Base-by-base conservation (phyloP, 2,888 invertebrate genomes). In the Achlya flavicornis region DNA sequence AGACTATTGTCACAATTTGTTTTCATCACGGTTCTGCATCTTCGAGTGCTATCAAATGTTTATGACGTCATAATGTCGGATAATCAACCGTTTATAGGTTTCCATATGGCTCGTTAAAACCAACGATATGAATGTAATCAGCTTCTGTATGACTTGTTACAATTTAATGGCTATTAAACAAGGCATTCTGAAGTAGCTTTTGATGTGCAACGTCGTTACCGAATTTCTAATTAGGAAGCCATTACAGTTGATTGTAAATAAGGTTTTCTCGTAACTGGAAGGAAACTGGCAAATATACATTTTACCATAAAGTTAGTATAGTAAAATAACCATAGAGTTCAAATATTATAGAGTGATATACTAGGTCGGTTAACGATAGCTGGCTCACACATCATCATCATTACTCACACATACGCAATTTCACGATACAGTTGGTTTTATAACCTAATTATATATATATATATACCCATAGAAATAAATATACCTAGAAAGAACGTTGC, bases 51-150 rank as follows among this genome's bases (percentile, higher is more conserved):
- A 67, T 72, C 64, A 71, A 79, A 76, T 61, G 61, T 73, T 84
- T 83, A 85, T 75, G 78, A 74, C 63, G 71, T 70, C 68, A 76
- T 83, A 81, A 81, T 77, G 77, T 75, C 73, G 63, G 68, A 66
- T 75, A 73, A 69, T 75, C 67, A 68, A 71, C 69, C 74, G 69
- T 81, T 87, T 83, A 86, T 79, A 73, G 62, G 68, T 67, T 66
- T 65, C 12, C 59, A 69, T 76, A 77, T 70, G 70, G 74, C 66
- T 79, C 79, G 76, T 84, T 76, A 78, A 72, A 69, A 71, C 68
- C 63, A 64, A 63, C 65, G 66, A 74, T 73, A 75, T 73, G 73
- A 70, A 73, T 69, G 74, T 78, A 78, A 80, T 78, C 70, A 74
- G 65, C 57, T 59, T 60, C 64, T 63, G 64, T 70, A 72, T 71